Conservation (phyloP, 2,113 vertebrate genomes). For the Otolemur garnettii region DNA sequence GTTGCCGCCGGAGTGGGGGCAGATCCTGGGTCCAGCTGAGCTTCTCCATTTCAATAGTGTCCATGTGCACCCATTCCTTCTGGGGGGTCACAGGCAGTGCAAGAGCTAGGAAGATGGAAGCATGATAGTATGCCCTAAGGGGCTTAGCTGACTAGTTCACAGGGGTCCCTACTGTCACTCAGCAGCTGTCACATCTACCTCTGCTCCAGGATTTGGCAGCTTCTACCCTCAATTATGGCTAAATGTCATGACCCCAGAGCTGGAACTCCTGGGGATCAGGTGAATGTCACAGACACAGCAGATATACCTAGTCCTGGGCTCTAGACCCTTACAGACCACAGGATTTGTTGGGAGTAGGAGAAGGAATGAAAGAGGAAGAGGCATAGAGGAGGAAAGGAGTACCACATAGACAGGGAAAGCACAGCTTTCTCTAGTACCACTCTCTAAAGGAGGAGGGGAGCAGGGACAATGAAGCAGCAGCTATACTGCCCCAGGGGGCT, state of each 20-base stretch:
- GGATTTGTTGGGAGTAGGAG: not conserved
- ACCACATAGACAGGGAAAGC: not conserved
- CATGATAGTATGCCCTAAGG: not conserved
- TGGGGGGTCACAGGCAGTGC: constrained; percentile 92
- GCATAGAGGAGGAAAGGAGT: not conserved
- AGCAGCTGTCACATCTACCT: not conserved
- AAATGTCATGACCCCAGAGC: not conserved
- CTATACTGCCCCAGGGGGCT: not conserved
- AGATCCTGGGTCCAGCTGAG: constrained; percentile 96
- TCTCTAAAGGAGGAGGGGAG: not conserved
- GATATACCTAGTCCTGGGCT: not conserved
- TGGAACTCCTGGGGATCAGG: not conserved
- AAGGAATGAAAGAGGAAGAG: not conserved
- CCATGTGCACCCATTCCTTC: constrained; percentile 97
- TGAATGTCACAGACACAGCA: not conserved
- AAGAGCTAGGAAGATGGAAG: constrained; percentile 79
- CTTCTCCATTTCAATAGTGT: constrained; percentile 95
- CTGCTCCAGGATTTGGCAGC: not conserved
- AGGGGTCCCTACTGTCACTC: not conserved
- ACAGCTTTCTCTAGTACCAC: not conserved
- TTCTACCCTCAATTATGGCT: not conserved
- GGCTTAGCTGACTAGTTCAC: not conserved
- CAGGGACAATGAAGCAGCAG: not conserved
- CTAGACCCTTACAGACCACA: not conserved
- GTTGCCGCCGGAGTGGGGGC: constrained; percentile 89